These are phyloP conservation scores for Zeuzera pyrina DNA, from an alignment of 2,888 invertebrate genomes.

Conservation along the genomic window DNA sequence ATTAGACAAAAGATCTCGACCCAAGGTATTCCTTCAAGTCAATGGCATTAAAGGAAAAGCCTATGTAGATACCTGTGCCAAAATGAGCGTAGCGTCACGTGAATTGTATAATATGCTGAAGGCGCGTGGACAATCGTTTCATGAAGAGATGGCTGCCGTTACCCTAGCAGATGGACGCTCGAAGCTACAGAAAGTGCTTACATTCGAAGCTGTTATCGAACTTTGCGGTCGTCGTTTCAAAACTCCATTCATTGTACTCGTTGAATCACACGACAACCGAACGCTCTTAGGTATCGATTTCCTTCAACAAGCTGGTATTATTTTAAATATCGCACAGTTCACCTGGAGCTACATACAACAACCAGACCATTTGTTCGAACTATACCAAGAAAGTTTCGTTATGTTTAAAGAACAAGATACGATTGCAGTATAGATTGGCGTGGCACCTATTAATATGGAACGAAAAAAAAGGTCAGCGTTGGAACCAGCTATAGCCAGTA, in stretches of 20 bases:
- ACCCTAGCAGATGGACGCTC: slow-evolving; percentile 7
- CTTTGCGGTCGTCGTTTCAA: slow-evolving; percentile 3
- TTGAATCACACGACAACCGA: slow-evolving; percentile 10
- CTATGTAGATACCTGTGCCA: slow-evolving; percentile 8
- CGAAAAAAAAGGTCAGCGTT: too few species aligned
- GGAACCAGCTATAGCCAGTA: too few species aligned
- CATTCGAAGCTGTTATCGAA: slow-evolving; percentile 1
- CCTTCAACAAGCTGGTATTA: slow-evolving; percentile 12
- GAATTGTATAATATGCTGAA: slow-evolving; percentile 1
- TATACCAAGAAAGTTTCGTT: too few species aligned
- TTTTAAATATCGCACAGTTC: slow-evolving; percentile 12
- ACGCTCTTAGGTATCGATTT: slow-evolving; percentile 15
- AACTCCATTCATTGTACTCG: slow-evolving; percentile 15
- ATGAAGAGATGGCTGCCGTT: slow-evolving; percentile 2
- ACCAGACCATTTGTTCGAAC: too few species aligned
- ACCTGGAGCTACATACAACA: too few species aligned
- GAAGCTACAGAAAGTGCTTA: slow-evolving; percentile 5
- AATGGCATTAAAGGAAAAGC: slow-evolving; percentile 4
- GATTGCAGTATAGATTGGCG: too few species aligned
- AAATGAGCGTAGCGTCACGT: too few species aligned
- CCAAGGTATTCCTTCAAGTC: slow-evolving; percentile 3
- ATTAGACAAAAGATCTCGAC: slow-evolving; percentile 3
- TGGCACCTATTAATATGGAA: too few species aligned
- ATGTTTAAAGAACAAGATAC: too few species aligned
- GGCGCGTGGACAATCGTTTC: slow-evolving; percentile 3